phyloP scores from a whole-genome alignment of 1,140 invertebrate species.

The Eupristina koningsbergeri region DNA sequence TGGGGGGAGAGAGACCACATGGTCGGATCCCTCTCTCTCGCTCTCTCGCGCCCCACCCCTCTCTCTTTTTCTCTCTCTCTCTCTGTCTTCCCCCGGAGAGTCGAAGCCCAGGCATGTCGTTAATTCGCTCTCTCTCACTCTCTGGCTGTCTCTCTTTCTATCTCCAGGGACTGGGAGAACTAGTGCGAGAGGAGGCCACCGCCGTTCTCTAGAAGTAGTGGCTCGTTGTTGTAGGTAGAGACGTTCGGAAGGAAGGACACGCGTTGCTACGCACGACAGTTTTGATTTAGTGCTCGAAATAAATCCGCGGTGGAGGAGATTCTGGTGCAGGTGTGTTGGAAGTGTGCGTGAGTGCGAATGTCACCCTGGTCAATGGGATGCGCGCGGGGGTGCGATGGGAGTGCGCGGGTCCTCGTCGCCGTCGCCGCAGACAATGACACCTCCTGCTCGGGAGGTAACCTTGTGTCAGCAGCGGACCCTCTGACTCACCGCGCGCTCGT shows the following conservation, averaged over 20 bases:
- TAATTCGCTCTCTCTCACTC: no score
- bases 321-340: conserved; percentile 16
- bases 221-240: neutral
- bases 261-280: neutral
- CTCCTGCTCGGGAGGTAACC: neutral
- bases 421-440: neutral
- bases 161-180: conserved; percentile 2
- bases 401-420: no score
- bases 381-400: no score
- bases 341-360: neutral
- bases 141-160: no score
- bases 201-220: neutral
- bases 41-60: conserved; percentile 13
- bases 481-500: no score
- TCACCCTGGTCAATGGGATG: no score
- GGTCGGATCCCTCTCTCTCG: neutral
- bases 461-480: neutral
- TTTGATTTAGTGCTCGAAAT: neutral
- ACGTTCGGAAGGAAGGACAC: conserved; percentile 6
- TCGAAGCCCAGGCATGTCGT: conserved; percentile 1
- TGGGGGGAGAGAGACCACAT: neutral
- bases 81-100: neutral
- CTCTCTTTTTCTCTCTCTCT: neutral
- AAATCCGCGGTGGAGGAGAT: neutral
- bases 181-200: conserved; percentile 8